Base-by-base conservation (phyloP, 2,797 vertebrate genomes). In the Melanotaenia trifasciata region DNA sequence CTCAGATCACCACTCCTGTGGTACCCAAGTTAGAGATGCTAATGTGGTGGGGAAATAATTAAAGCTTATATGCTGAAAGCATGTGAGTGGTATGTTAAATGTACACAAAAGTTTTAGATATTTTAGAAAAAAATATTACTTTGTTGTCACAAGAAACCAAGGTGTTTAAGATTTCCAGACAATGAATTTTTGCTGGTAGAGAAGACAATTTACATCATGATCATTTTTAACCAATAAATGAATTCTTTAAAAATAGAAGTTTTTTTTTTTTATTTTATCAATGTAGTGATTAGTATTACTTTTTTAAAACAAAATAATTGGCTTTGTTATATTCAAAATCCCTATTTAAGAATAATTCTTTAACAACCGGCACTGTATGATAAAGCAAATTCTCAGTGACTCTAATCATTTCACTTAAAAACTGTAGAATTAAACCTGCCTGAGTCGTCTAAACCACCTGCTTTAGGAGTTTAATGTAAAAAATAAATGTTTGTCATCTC, bases 1-100 rank as follows among this genome's bases (percentile, higher is more conserved):
- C 90, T 87, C 85, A 88, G 90, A 89, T 90, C 83, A 33, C 74
- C 86, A 81, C 84, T 84, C 76, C 60, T 84, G 84, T 84, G 79
- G 76, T 67, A 73, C 73, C 78, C 60, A 18, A 84, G 81, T 79
- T 80, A 80, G 88, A 74, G 76, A 79, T 87, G 83, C 86, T 83
- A 78, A 87, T 90, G 73, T 62, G 65, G 64, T 89, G 80, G 81
- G 79, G 74, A 88, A 84, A 84, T 64, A 85, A 18, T 33, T 26
- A 22, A 36, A 20, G 30, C 68, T 67, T 81, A 84, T 76, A 70
- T 84, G 58, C 16, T 30, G 43, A 67, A 28, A 47, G 38, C 58
- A 20, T 30, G 70, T 33, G 57, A 59, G 1, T 24, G 26, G 33
- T 62, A 61, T 68, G 57, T 26, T 65, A 66, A 80, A 77, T 61